Conservation (phyloP, 53 echinoderm and acorn worm genomes). For the Echinometra lucunter region DNA sequence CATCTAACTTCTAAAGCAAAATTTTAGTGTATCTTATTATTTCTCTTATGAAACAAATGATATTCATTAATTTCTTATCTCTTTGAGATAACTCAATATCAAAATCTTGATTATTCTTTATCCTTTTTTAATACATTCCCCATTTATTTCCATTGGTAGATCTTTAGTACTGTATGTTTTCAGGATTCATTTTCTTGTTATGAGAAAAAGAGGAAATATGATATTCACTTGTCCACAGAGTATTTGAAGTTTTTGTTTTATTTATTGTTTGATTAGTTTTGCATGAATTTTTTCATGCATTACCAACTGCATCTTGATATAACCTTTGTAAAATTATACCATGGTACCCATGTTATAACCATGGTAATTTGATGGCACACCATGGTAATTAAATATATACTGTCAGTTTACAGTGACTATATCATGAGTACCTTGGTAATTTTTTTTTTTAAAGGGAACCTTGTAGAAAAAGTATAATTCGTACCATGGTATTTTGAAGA, state of each 20-base stretch:
- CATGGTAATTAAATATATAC: too few relatives aligned
- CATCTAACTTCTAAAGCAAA: not conserved
- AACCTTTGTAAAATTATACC: not conserved
- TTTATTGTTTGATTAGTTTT: not conserved
- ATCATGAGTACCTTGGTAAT: too few relatives aligned
- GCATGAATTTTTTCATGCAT: not conserved
- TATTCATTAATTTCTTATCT: too few relatives aligned
- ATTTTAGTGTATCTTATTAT: not conserved
- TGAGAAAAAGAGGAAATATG: not conserved
- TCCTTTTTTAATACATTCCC: not conserved
- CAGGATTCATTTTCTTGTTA: not conserved
- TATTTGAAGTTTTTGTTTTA: not conserved
- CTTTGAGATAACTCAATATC: too few relatives aligned
- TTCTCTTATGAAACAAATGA: not conserved
- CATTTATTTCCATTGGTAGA: not conserved
- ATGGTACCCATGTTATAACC: too few relatives aligned
- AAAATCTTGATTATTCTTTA: not conserved
- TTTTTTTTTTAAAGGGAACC: too few relatives aligned
- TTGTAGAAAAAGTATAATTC: too few relatives aligned
- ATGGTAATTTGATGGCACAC: too few relatives aligned
- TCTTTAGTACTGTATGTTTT: not conserved
- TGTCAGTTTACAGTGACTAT: too few relatives aligned
- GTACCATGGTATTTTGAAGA: too few relatives aligned
- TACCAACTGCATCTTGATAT: slow-evolving; percentile 17
- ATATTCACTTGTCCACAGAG: not conserved